Evolutionary conservation across 2,888 invertebrate species (phyloP).

Genomic region (Tetanocera ferruginea): DNA sequence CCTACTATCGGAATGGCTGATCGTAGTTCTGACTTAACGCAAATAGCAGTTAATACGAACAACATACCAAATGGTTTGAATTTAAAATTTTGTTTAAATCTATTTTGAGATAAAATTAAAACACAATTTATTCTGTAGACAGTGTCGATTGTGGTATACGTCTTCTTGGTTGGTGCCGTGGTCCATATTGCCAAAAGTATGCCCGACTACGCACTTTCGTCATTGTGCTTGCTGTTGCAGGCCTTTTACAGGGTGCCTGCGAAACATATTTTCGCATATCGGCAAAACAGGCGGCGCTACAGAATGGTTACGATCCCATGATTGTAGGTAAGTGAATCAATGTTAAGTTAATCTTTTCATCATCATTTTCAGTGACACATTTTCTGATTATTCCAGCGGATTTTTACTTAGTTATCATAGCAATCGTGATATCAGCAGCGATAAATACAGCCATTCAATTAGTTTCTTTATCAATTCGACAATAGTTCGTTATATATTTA

Average conservation of each 20-base stretch:
- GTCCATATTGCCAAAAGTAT: slow-evolving; percentile 69
- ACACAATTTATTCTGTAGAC: slow-evolving; percentile 54
- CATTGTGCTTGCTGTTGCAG: slow-evolving; percentile 64
- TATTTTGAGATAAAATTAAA: not conserved
- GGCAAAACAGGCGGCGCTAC: slow-evolving; percentile 70
- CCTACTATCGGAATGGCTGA: not conserved
- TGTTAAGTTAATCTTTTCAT: not conserved
- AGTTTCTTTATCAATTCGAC: slow-evolving; percentile 4
- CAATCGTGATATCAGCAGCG: not conserved
- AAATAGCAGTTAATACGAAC: slow-evolving; percentile 59
- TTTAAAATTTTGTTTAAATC: slow-evolving; percentile 12
- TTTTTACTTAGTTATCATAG: not conserved
- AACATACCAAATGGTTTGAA: slow-evolving; percentile 60
- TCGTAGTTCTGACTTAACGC: slow-evolving; percentile 47
- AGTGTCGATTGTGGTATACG: slow-evolving; percentile 72
- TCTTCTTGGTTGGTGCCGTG: slow-evolving; percentile 70
- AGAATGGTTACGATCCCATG: slow-evolving; percentile 69
- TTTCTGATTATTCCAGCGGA: not conserved
- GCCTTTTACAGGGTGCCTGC: slow-evolving; percentile 70
- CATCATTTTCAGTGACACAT: not conserved
- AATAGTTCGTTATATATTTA: not conserved
- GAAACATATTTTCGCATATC: slow-evolving; percentile 72
- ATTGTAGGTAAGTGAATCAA: slow-evolving; percentile 68
- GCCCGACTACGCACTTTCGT: slow-evolving; percentile 71
- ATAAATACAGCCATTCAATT: slow-evolving; percentile 15